These are phyloP conservation scores for Dryoscopus gambensis DNA, from an alignment of 2,113 vertebrate genomes.

Conservation along the genomic window DNA sequence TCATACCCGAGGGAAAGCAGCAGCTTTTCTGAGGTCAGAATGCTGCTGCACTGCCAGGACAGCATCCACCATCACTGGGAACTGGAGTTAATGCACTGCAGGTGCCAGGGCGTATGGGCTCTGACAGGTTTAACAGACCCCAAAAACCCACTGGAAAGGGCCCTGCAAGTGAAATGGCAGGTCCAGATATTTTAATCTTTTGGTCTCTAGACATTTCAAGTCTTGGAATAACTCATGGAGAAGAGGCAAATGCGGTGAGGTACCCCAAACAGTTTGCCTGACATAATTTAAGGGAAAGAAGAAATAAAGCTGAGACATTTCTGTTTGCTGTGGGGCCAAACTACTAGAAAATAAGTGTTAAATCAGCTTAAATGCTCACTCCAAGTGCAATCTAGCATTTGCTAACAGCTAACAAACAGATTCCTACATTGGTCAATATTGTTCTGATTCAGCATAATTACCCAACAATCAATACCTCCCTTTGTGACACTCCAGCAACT, in stretches of 20 bases:
- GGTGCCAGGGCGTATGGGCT: not conserved
- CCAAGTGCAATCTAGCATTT: not conserved
- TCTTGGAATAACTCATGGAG: not conserved
- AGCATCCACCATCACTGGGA: not conserved
- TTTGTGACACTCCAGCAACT: not conserved
- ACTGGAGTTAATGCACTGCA: not conserved
- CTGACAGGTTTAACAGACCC: not conserved
- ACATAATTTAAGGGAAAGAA: not conserved
- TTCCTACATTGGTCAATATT: not conserved
- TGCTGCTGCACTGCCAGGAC: not conserved
- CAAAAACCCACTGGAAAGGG: not conserved
- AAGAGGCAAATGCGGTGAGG: not conserved
- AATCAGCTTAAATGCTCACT: not conserved
- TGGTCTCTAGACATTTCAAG: not conserved
- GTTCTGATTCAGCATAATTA: not conserved
- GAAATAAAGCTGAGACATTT: not conserved
- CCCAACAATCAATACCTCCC: not conserved
- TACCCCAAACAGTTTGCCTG: accelerated
- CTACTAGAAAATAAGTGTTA: not conserved
- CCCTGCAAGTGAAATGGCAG: not conserved
- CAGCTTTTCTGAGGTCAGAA: not conserved
- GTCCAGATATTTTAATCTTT: not conserved
- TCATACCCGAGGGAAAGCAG: not conserved
- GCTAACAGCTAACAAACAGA: not conserved
- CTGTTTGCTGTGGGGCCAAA: not conserved